phyloP scores from a whole-genome alignment of 2,797 vertebrate genomes.

The Alfaro cultratus region DNA sequence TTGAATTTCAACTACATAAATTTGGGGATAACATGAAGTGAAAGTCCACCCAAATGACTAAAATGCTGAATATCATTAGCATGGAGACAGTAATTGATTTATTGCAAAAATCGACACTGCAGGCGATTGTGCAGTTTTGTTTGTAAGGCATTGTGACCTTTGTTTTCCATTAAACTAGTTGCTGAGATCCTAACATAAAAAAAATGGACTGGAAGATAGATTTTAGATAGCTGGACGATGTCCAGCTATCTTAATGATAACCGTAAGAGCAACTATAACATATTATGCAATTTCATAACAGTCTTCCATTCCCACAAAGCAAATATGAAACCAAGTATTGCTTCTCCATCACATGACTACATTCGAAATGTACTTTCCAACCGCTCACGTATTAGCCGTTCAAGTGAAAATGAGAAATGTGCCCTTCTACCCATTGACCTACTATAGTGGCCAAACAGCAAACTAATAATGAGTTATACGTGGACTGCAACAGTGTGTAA shows the following conservation, averaged over 20 bases:
- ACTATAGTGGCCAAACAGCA: constrained; percentile 26
- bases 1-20: neutral
- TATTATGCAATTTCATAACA: neutral
- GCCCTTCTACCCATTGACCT: neutral
- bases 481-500: neutral
- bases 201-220: neutral
- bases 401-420: neutral
- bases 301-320: neutral
- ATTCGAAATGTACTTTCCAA: neutral
- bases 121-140: neutral
- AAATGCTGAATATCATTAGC: neutral
- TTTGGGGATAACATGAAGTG: neutral
- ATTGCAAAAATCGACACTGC: neutral
- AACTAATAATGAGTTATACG: neutral
- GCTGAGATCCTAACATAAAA: neutral
- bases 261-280: neutral
- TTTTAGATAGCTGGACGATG: neutral
- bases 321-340: neutral
- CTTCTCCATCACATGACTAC: neutral
- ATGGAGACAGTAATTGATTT: neutral
- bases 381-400: neutral
- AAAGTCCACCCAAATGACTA: neutral
- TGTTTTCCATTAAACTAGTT: neutral
- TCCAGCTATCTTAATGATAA: neutral
- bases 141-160: neutral